Conservation (phyloP, 2,888 invertebrate genomes). For the Spicauda simplicius region DNA sequence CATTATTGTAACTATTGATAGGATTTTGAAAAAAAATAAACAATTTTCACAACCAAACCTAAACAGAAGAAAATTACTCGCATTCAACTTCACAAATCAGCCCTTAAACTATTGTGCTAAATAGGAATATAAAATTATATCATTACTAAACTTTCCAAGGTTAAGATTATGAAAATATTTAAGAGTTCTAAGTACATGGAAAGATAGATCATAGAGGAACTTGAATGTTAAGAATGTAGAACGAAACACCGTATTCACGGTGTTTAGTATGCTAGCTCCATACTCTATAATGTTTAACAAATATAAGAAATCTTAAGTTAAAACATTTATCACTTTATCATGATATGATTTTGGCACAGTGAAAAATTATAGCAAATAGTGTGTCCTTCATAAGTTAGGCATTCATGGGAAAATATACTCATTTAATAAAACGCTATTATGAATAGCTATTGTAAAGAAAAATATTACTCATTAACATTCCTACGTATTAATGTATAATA, state of each 20-base stretch:
- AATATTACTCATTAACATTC: neutral
- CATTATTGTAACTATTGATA: slow-evolving; percentile 46
- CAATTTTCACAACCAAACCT: too few relatives aligned
- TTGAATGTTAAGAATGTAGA: slow-evolving; percentile 58
- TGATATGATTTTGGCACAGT: slow-evolving; percentile 74
- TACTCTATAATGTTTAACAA: slow-evolving; percentile 43
- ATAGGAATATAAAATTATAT: too few relatives aligned
- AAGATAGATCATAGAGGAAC: slow-evolving; percentile 71
- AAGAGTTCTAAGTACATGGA: slow-evolving; percentile 43
- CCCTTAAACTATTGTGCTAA: too few relatives aligned
- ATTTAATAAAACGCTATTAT: neutral
- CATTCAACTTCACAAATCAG: too few relatives aligned
- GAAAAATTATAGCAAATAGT: slow-evolving; percentile 41
- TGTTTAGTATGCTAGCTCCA: slow-evolving; percentile 39
- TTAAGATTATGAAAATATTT: neutral
- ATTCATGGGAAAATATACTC: neutral
- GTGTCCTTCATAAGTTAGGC: neutral
- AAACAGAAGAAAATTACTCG: too few relatives aligned
- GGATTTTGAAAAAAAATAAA: slow-evolving; percentile 42
- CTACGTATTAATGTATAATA: slow-evolving; percentile 2
- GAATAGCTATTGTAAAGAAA: neutral
- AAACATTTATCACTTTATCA: slow-evolving; percentile 71
- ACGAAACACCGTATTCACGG: slow-evolving; percentile 52
- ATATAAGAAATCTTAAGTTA: slow-evolving; percentile 49
- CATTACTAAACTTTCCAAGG: neutral